These are phyloP conservation scores for Cichlasoma orientale DNA, from an alignment of 2,797 vertebrate species.

Conservation along the genomic window DNA sequence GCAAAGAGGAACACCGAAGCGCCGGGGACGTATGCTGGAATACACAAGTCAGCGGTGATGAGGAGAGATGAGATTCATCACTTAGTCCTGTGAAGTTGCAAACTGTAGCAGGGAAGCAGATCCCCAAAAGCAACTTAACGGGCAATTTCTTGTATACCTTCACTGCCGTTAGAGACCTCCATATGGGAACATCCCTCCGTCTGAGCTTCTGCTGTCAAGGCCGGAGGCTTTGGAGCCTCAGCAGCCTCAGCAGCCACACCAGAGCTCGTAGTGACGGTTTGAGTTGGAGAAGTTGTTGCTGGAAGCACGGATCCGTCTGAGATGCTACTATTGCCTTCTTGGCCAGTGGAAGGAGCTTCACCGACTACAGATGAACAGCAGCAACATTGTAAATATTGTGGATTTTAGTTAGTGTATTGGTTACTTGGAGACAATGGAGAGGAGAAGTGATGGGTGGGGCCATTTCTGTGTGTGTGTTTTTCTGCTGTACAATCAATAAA, in stretches of 20 bases:
- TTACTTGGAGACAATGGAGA: background rate
- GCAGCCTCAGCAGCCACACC: conserved; percentile 75
- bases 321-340: conserved; percentile 78
- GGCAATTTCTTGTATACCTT: conserved; percentile 84
- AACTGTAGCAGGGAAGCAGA: conserved; percentile 11
- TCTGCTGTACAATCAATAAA: background rate
- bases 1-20: conserved; percentile 23
- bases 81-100: conserved; percentile 3
- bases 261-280: conserved; percentile 73
- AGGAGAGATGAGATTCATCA: background rate
- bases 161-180: conserved; percentile 81
- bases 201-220: conserved; percentile 75
- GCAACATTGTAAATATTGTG: conserved; percentile 28
- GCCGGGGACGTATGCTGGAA: background rate
- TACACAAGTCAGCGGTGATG: background rate
- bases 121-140: background rate
- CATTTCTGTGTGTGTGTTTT: background rate
- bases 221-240: conserved; percentile 76
- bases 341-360: conserved; percentile 81
- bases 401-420: background rate
- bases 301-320: conserved; percentile 76
- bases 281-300: conserved; percentile 79
- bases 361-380: conserved; percentile 67
- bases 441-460: background rate
- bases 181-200: conserved; percentile 80